Base-by-base conservation (phyloP, 2,113 vertebrate genomes). In the human (Homo sapiens) region DNA sequence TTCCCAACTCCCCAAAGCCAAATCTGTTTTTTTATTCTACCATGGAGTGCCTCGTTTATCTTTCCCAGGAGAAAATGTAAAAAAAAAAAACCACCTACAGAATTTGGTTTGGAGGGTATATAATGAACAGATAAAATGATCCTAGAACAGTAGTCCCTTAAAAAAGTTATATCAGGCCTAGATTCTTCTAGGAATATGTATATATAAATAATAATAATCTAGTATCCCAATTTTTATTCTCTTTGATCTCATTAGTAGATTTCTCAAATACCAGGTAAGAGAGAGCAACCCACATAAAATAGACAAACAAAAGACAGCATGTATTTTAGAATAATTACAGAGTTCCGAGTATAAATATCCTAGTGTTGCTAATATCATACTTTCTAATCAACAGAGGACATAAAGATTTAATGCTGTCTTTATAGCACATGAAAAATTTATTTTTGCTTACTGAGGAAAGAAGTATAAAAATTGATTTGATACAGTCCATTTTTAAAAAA, bases 381-480 rank as follows among this genome's bases (percentile, higher is more conserved):
- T 38, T 87, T 78, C 50, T 89, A 52, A 66, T 70, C 59, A 89
- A 61, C 9, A 80, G 43, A 10, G 12, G 22, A 82, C 43, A 76
- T 92, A 83, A 81, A 66, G n/a, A 68, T 35, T 76, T 92, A 22
- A 10, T 64, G 8, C 38, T 59, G 3, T 55, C 25, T 92, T 92
- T 18, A 91, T 16, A 82, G 43, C 52, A 43, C 6, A 45, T 55
- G 30, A 95, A 80, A 91, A 82, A 32, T 40, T n/a, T 48, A 89
- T 83, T 93, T 91, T 81, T 97, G 66, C 43, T 83, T 85, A 48
- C 32, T 35, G 61, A 90, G n/a, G 64, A 93, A 27, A 94, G 78
- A 79, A 89, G 5, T 55, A 85, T 43, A 84, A 48, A 94, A 93
- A 40, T 38, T 32, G 17, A 96, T 87, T 80, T 61, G 38, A 89